Percentiles rank a stretch among this genome's conserved stretches.
These are phyloP conservation scores for Pseudanteris insignis DNA, from an alignment of 2,888 invertebrate genomes.

Conservation along the genomic window DNA sequence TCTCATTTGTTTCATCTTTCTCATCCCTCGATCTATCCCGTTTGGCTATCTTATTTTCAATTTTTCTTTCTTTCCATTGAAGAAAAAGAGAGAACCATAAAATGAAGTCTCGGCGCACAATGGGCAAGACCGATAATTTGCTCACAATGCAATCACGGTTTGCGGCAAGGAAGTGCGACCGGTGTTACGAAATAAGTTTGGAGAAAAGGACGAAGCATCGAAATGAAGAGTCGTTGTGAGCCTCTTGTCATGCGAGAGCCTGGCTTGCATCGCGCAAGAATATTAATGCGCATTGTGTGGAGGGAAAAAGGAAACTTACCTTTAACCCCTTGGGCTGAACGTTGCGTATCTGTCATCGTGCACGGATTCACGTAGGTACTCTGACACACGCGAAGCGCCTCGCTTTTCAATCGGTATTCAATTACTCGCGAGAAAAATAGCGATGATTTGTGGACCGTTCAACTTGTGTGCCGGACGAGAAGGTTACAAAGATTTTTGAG, in stretches of 20 bases:
- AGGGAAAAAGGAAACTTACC: conserved; percentile 33
- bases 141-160: conserved; percentile 37
- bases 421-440: conserved; percentile 12
- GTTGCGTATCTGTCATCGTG: conserved; percentile 27
- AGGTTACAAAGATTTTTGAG: no score
- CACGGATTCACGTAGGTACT: conserved; percentile 13
- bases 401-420: conserved; percentile 7
- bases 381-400: conserved; percentile 5
- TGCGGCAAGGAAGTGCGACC: conserved; percentile 34
- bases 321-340: conserved; percentile 33
- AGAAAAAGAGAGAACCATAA: conserved; percentile 15
- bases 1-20: no score
- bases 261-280: conserved; percentile 32
- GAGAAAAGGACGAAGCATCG: conserved; percentile 33
- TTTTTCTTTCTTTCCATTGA: no score
- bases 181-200: conserved; percentile 34
- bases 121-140: conserved; percentile 35
- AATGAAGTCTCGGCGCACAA: conserved; percentile 21
- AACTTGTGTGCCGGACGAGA: no score
- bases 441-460: conserved; percentile 4
- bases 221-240: conserved; percentile 28
- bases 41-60: no score
- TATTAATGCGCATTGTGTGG: conserved; percentile 39
- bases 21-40: no score
- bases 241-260: conserved; percentile 38